These are phyloP conservation scores for Pomatostomus ruficeps DNA, from an alignment of 2,113 vertebrate genomes.

Conservation along the genomic window DNA sequence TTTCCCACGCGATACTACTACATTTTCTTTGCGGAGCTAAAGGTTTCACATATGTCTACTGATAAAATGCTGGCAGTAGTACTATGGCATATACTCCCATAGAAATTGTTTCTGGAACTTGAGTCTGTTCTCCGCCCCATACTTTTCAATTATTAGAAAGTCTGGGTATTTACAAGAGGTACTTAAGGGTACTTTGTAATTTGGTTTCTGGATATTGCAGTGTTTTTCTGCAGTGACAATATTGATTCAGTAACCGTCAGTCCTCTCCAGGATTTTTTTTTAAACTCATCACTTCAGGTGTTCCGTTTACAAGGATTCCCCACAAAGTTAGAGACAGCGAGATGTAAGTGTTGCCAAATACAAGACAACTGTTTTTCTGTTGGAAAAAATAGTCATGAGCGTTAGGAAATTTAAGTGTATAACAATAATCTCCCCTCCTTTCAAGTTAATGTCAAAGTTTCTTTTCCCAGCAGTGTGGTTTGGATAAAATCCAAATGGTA, in stretches of 20 bases:
- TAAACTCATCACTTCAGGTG: neutral
- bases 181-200: neutral
- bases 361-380: neutral
- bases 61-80: neutral
- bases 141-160: neutral
- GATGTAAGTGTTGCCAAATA: neutral
- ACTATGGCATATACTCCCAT: neutral
- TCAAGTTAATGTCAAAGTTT: neutral
- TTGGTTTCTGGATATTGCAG: neutral
- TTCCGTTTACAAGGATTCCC: neutral
- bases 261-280: neutral
- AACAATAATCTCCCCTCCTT: neutral
- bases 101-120: neutral
- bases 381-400: neutral
- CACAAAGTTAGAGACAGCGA: neutral
- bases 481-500: neutral
- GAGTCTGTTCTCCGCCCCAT: neutral
- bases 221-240: neutral
- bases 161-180: neutral
- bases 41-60: neutral
- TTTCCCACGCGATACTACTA: neutral
- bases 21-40: neutral
- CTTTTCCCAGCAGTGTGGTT: neutral
- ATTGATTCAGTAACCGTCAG: neutral
- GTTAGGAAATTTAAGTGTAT: neutral